A percentile compares a stretch with the other conserved stretches of the same genome.
These are phyloP conservation scores for Noctua pronuba DNA, from an alignment of 2,888 invertebrate species.

Conservation along the genomic window DNA sequence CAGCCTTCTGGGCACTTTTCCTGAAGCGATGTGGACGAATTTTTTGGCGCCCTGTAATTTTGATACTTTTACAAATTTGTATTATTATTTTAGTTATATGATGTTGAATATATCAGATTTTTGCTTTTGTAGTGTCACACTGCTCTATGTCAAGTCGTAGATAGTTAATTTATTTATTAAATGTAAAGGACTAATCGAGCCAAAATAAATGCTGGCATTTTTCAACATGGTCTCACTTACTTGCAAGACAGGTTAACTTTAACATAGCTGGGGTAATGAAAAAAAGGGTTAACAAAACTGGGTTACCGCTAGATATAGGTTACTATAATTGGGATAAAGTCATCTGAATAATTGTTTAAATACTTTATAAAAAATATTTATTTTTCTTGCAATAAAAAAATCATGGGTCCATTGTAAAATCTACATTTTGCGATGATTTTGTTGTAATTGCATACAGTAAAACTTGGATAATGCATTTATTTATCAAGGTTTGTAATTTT, in stretches of 20 bases:
- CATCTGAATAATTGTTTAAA: background rate
- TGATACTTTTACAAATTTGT: background rate
- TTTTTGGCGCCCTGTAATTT: background rate
- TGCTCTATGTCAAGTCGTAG: conserved; percentile 21
- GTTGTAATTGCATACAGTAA: background rate
- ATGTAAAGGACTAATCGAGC: background rate
- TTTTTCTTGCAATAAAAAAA: background rate
- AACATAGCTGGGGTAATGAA: background rate
- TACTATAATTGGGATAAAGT: background rate
- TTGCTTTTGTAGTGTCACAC: conserved; percentile 19
- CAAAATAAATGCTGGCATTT: conserved; percentile 15
- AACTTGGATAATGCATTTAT: background rate
- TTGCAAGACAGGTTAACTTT: background rate
- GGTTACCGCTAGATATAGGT: background rate
- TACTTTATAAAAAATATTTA: background rate
- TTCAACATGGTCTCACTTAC: background rate
- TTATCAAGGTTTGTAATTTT: conserved; percentile 25
- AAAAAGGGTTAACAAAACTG: background rate
- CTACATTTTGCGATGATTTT: background rate
- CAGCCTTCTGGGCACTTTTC: background rate
- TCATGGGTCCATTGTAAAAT: background rate
- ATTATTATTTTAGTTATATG: background rate
- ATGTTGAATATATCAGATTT: background rate
- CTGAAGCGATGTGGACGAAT: background rate
- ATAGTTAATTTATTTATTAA: conserved; percentile 36